Evolutionary conservation across 2,113 vertebrate species (phyloP).

Genomic region (Cebidichthys violaceus): DNA sequence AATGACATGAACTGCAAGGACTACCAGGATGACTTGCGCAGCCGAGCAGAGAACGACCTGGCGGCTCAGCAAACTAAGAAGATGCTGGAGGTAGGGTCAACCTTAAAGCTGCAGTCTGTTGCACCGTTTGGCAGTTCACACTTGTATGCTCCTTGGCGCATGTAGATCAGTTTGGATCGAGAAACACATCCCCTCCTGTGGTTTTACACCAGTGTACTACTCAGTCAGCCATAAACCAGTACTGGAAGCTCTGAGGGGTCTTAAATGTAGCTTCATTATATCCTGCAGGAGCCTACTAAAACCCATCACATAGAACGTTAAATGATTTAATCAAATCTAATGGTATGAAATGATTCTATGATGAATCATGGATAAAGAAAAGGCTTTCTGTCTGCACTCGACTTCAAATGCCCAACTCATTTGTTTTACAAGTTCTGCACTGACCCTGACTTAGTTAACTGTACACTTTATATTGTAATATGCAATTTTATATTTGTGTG

Average conservation of each 20-base stretch:
- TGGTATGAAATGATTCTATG: not conserved
- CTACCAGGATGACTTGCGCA: constrained; percentile 89
- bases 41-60: constrained; percentile 85
- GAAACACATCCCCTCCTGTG: not conserved
- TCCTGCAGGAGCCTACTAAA: not conserved
- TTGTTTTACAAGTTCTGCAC: not conserved
- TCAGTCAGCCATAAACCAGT: not conserved
- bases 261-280: not conserved
- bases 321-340: not conserved
- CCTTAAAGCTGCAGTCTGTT: not conserved
- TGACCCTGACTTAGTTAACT: not conserved
- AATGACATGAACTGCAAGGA: constrained; percentile 89
- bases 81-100: constrained; percentile 84
- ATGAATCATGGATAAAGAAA: not conserved
- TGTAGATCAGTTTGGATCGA: not conserved
- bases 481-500: not conserved
- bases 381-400: not conserved
- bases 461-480: not conserved
- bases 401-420: not conserved
- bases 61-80: constrained; percentile 86
- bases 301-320: not conserved
- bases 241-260: not conserved
- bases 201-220: not conserved
- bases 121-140: not conserved
- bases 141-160: not conserved